Base-by-base conservation (phyloP, 2,888 invertebrate species). In the Macrophya alboannulata region DNA sequence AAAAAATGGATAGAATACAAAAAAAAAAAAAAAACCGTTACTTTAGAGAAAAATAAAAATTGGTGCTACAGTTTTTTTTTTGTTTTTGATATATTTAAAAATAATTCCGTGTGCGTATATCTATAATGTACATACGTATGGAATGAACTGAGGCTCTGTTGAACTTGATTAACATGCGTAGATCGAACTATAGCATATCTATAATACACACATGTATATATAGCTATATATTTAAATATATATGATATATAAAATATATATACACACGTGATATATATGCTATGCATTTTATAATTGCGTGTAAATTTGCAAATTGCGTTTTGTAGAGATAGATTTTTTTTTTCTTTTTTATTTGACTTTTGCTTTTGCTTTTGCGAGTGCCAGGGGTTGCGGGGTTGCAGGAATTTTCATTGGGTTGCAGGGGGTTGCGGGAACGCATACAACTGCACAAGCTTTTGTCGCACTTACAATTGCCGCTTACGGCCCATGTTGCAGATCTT, bases 401-500 rank as follows among this genome's bases (percentile, higher is more conserved):
- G 45, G 72, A 74, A 17, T 77, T 77, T 48, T n/a, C n/a, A 51
- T 17, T 17, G 43, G 76, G 76, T 77, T 77, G 76, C 77, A 77
- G 3, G 77, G 77, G 51, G 77, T 77, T 77, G 84, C 51, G 51
- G 84, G 37, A 72, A 72, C 17, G 77, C 51, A 77, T 77, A 77
- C 51, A 77, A 77, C 9, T 31, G 51, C 77, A 77, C 77, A 77
- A 51, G 37, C 40, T 76, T 76, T 77, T 77, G 77, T 25, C 12
- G 51, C 37, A 77, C 77, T 77, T 77, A 77, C 87, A 90, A 87
- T 86, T 92, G 92, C 89, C 96, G 94, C 91, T 96, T 96, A 85
- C 95, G 95, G 17, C 96, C 96, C 95, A 96, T 96, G 91, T 96
- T 96, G 94, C 96, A 96, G 87, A 96, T 95, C 94, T 96, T 96